A percentile compares a stretch with the other conserved stretches of the same genome.
These are phyloP conservation scores for Campoletis sonorensis DNA, from an alignment of 1,140 invertebrate species.

Conservation along the genomic window DNA sequence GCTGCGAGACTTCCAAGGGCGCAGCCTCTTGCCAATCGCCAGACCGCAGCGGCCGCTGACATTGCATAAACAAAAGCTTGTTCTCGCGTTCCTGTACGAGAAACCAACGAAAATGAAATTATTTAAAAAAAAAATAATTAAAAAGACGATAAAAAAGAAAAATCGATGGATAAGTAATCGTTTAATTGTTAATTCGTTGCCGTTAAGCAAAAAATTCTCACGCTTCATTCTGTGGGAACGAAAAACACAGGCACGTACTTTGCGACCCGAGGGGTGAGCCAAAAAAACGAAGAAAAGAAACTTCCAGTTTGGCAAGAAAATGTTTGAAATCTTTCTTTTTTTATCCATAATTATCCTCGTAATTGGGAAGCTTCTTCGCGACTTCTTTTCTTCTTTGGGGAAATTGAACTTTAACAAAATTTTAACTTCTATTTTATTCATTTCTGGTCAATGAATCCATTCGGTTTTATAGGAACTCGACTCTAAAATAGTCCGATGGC, in stretches of 20 bases:
- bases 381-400: neutral
- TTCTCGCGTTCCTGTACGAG: slow-evolving; percentile 82
- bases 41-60: slow-evolving; percentile 84
- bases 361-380: slow-evolving; percentile 59
- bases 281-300: slow-evolving; percentile 46
- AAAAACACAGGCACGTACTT: slow-evolving; percentile 39
- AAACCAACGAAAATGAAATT: slow-evolving; percentile 15
- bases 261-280: slow-evolving; percentile 29
- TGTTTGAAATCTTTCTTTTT: slow-evolving; percentile 49
- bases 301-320: slow-evolving; percentile 52
- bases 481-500: too few species aligned
- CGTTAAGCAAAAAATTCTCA: neutral
- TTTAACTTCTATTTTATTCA: too few species aligned
- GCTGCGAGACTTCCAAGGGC: slow-evolving; percentile 80
- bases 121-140: too few species aligned
- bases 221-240: neutral
- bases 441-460: too few species aligned
- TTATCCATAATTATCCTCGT: slow-evolving; percentile 57
- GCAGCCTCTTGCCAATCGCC: slow-evolving; percentile 84
- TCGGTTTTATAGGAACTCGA: too few species aligned
- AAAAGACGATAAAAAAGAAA: neutral
- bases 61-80: slow-evolving; percentile 87
- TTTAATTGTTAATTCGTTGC: too few species aligned
- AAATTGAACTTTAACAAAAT: too few species aligned
- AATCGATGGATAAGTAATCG: too few species aligned